phyloP scores from a whole-genome alignment of 2,797 vertebrate species.

The Peromyscus nudipes region DNA sequence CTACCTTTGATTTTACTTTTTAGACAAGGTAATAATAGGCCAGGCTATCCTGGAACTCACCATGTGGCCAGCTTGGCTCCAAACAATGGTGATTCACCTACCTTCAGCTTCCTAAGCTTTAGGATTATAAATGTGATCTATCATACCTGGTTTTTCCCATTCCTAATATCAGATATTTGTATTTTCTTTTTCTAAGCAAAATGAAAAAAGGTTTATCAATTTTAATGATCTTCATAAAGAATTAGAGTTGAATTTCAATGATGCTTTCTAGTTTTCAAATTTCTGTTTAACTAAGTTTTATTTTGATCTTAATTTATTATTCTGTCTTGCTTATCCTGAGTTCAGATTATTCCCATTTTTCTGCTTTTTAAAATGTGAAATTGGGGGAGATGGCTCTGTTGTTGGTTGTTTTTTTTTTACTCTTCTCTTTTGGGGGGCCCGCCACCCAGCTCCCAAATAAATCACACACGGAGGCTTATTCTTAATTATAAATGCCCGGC shows the following conservation, averaged over 20 bases:
- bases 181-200: background rate
- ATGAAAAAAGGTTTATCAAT: conserved; percentile 18
- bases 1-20: background rate
- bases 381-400: background rate
- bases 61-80: too few relatives aligned
- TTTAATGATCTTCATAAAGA: background rate
- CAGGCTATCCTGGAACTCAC: background rate
- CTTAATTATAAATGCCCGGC: too few relatives aligned
- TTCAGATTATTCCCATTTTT: conserved; percentile 3
- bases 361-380: background rate
- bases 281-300: conserved; percentile 29
- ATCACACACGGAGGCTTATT: too few relatives aligned
- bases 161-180: background rate
- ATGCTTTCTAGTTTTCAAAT: conserved; percentile 37
- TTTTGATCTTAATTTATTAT: conserved; percentile 24
- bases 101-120: background rate
- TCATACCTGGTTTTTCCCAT: background rate
- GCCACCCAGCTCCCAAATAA: too few relatives aligned
- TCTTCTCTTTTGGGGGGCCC: too few relatives aligned
- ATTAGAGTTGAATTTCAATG: background rate
- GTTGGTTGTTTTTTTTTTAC: too few relatives aligned
- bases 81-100: background rate
- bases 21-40: background rate
- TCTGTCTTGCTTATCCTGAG: conserved; percentile 28
- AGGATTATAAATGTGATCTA: background rate